phyloP scores from a whole-genome alignment of 1,140 invertebrate genomes.

The Apis dorsata region DNA sequence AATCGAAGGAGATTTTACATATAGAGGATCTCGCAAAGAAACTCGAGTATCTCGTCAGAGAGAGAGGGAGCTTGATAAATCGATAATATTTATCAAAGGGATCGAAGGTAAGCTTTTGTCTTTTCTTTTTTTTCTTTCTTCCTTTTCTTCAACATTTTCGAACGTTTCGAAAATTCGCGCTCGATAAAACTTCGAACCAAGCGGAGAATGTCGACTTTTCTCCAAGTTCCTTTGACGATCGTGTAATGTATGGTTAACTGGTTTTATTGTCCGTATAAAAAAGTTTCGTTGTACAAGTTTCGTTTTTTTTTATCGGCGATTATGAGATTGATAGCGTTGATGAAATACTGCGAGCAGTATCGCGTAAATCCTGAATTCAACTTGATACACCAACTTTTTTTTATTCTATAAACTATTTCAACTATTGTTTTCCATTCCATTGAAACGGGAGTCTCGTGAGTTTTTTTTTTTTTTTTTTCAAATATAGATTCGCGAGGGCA shows the following conservation, averaged over 20 bases:
- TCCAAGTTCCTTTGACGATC: background rate
- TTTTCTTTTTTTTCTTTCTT: background rate
- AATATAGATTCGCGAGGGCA: no score
- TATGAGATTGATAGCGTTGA: slow-evolving; percentile 13
- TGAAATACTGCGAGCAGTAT: no score
- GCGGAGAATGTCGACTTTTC: background rate
- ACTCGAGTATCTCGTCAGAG: background rate
- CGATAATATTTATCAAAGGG: background rate
- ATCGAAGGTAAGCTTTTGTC: slow-evolving; percentile 23
- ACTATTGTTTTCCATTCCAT: background rate
- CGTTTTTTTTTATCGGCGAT: slow-evolving; percentile 47
- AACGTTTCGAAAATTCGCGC: background rate
- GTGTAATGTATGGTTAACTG: background rate
- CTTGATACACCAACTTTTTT: background rate
- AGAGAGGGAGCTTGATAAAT: background rate
- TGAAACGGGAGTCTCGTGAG: no score
- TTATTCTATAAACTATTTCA: background rate
- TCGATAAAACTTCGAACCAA: background rate
- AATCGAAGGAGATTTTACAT: background rate
- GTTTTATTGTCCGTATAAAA: slow-evolving; percentile 21
- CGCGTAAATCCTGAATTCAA: background rate
- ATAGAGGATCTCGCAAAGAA: background rate
- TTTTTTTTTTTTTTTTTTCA: no score
- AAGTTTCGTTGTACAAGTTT: slow-evolving; percentile 34
- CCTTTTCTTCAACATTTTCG: background rate